Conservation (phyloP, 2,888 invertebrate genomes). For the Apamea epomidion region DNA sequence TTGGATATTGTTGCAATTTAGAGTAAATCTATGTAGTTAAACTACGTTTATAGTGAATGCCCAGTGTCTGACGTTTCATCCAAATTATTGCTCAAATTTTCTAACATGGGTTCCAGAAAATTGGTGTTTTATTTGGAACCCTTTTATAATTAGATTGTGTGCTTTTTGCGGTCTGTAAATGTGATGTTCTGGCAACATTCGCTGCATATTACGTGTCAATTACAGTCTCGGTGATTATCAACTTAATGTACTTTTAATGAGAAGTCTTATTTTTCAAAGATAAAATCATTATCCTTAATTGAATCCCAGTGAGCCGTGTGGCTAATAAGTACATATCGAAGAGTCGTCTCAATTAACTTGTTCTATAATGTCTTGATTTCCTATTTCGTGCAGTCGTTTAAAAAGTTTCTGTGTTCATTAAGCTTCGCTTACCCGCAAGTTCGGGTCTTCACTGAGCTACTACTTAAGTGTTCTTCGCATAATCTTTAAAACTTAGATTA, state of each 20-base stretch:
- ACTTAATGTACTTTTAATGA: constrained; percentile 22
- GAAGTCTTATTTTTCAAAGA: constrained; percentile 25
- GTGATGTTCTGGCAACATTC: constrained; percentile 46
- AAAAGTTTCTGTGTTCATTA: constrained; percentile 40
- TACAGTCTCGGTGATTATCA: constrained; percentile 43
- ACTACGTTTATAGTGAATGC: constrained; percentile 66
- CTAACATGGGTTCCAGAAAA: constrained; percentile 42
- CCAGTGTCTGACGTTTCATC: constrained; percentile 72
- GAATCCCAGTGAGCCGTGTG: constrained; percentile 43
- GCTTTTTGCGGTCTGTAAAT: constrained; percentile 68
- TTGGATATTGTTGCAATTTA: constrained; percentile 62
- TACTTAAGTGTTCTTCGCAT: constrained; percentile 77
- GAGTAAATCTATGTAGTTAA: constrained; percentile 66
- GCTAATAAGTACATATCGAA: constrained; percentile 66
- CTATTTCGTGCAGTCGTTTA: constrained; percentile 60
- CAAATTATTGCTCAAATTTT: constrained; percentile 70
- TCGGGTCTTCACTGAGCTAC: constrained; percentile 56
- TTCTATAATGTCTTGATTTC: constrained; percentile 48
- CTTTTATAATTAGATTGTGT: constrained; percentile 66
- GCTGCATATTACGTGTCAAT: constrained; percentile 60
- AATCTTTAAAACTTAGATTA: constrained; percentile 80
- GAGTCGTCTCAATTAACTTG: constrained; percentile 57
- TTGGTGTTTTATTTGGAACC: constrained; percentile 50
- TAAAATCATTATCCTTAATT: constrained; percentile 29
- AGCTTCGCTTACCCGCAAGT: constrained; percentile 42